Conservation (phyloP, 2,888 invertebrate species). For the Eristalinus sepulchralis region DNA sequence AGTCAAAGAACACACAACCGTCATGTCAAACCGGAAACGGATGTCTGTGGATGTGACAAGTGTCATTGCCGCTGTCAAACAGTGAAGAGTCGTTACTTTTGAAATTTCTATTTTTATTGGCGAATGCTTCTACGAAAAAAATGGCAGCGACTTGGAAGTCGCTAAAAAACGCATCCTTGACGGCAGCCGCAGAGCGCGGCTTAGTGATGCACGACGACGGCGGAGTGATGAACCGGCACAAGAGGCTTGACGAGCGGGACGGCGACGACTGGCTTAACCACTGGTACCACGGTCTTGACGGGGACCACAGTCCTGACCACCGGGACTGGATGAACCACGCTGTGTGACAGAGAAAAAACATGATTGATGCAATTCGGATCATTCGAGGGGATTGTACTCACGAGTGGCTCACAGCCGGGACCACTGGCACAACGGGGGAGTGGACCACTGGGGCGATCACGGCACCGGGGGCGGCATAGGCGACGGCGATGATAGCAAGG, state of each 20-base stretch:
- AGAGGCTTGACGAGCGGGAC: conserved; percentile 75
- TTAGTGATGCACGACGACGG: conserved; percentile 78
- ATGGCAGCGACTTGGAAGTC: conserved; percentile 25
- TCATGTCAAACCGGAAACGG: conserved; percentile 60
- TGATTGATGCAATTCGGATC: not conserved
- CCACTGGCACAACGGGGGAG: conserved; percentile 65
- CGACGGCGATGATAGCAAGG: conserved; percentile 75
- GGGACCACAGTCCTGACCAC: conserved; percentile 76
- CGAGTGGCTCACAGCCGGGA: conserved; percentile 72
- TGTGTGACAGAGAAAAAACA: not conserved
- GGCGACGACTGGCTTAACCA: conserved; percentile 72
- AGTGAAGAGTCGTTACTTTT: conserved; percentile 35
- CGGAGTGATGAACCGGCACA: conserved; percentile 78
- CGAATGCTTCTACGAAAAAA: conserved; percentile 27
- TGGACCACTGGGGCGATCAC: conserved; percentile 79
- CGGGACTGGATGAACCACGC: conserved; percentile 80
- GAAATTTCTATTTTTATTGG: conserved; percentile 18
- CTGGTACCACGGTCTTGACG: conserved; percentile 75
- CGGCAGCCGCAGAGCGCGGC: not conserved
- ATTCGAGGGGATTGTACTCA: conserved; percentile 26
- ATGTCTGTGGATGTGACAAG: conserved; percentile 29
- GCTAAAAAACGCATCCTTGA: conserved; percentile 2
- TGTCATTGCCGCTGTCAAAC: conserved; percentile 35
- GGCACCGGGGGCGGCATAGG: conserved; percentile 78
- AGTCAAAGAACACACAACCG: conserved; percentile 59